These are phyloP conservation scores for Melanostoma mellinum DNA, from an alignment of 2,888 invertebrate species.

Conservation along the genomic window DNA sequence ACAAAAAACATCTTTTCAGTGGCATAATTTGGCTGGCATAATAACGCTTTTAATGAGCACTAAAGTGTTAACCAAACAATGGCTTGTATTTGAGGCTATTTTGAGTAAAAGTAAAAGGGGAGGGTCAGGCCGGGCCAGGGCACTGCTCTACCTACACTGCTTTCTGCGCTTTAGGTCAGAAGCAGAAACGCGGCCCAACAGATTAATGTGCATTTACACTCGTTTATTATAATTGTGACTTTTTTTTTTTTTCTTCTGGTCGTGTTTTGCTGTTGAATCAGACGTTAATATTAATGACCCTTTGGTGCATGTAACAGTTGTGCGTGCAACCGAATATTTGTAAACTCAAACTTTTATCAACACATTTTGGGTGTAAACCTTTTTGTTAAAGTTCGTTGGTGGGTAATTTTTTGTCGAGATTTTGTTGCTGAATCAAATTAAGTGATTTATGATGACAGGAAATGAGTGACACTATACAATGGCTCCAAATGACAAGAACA, in stretches of 20 bases:
- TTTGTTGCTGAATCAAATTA: conserved; percentile 13
- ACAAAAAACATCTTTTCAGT: conserved; percentile 45
- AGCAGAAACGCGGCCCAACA: conserved; percentile 20
- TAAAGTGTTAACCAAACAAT: conserved; percentile 50
- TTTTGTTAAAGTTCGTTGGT: too few relatives aligned
- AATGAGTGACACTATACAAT: not conserved
- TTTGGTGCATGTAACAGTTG: conserved; percentile 37
- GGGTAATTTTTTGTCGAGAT: conserved; percentile 13
- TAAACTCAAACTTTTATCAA: not conserved
- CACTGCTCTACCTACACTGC: too few relatives aligned
- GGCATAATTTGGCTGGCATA: conserved; percentile 55
- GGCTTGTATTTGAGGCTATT: conserved; percentile 20
- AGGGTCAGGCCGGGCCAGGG: not conserved
- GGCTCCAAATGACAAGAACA: too few relatives aligned
- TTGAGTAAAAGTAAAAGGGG: conserved; percentile 7
- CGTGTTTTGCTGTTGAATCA: conserved; percentile 3
- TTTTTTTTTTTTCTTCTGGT: conserved; percentile 8
- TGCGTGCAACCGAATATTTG: conserved; percentile 17
- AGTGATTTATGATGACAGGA: conserved; percentile 29
- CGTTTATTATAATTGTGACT: conserved; percentile 57
- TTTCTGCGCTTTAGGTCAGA: not conserved
- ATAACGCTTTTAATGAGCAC: conserved; percentile 59
- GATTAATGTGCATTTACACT: conserved; percentile 59
- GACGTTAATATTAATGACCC: conserved; percentile 50
- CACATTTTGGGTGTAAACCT: too few relatives aligned